These are phyloP conservation scores for Meta bourneti DNA, from an alignment of 2,888 invertebrate species.

Conservation along the genomic window DNA sequence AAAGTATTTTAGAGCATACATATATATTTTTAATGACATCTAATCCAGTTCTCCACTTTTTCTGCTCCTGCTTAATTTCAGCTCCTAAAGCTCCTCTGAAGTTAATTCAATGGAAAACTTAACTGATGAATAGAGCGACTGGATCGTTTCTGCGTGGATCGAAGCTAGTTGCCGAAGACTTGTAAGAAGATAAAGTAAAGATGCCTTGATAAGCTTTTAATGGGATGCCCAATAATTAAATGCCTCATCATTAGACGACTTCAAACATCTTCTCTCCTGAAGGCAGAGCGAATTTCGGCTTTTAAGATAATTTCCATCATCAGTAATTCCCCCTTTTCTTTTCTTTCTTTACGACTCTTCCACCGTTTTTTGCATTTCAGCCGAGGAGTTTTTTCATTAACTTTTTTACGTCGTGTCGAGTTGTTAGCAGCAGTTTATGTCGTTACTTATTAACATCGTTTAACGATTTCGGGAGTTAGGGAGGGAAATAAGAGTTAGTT, in stretches of 20 bases:
- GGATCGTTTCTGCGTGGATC: too few relatives aligned
- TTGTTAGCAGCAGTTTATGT: constrained; percentile 10
- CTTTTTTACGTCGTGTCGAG: background rate
- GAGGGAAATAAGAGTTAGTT: background rate
- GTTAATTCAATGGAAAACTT: too few relatives aligned
- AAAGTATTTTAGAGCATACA: too few relatives aligned
- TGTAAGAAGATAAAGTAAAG: background rate
- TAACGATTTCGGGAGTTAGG: background rate
- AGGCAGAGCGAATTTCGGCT: background rate
- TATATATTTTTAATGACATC: too few relatives aligned
- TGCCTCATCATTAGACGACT: constrained; percentile 23
- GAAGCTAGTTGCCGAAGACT: too few relatives aligned
- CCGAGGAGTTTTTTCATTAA: background rate
- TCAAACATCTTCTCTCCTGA: constrained; percentile 9
- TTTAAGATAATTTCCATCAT: constrained; percentile 43
- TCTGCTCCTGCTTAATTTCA: too few relatives aligned
- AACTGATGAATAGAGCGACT: too few relatives aligned
- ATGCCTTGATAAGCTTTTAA: constrained; percentile 25
- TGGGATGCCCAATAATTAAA: constrained; percentile 35
- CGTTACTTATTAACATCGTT: constrained; percentile 3
- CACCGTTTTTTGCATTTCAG: background rate
- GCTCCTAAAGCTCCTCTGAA: too few relatives aligned
- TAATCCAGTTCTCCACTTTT: too few relatives aligned
- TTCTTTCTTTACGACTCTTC: background rate
- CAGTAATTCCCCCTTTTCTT: constrained; percentile 9